Conservation (phyloP, 2,888 invertebrate species). For the Beris chalybata region DNA sequence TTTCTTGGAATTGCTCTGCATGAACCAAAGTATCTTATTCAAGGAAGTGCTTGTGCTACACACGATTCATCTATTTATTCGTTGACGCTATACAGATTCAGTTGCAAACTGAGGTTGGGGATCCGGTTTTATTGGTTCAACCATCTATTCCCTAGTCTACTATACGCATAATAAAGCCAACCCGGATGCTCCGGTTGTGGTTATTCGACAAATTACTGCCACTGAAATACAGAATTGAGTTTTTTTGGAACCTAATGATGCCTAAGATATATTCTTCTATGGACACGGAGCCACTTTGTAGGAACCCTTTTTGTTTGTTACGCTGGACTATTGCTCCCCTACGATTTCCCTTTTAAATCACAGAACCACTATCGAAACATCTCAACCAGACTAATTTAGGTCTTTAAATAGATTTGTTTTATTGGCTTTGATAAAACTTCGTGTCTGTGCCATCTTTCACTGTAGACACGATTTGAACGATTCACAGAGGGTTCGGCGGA, state of each 20-base stretch:
- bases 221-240: not conserved
- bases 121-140: not conserved
- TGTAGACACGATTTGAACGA: no score
- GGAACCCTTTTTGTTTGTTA: no score
- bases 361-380: not conserved
- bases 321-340: no score
- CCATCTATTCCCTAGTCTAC: not conserved
- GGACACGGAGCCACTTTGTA: no score
- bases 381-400: not conserved
- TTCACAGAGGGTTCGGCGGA: no score
- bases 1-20: no score
- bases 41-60: no score
- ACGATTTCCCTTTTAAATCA: not conserved
- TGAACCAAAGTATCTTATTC: no score
- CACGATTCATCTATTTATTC: no score
- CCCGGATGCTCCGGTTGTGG: not conserved
- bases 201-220: slow-evolving; percentile 8
- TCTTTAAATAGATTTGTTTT: slow-evolving; percentile 6
- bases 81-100: not conserved
- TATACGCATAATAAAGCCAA: not conserved
- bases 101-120: slow-evolving; percentile 5
- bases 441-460: no score
- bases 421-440: not conserved
- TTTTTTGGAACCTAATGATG: slow-evolving; percentile 13
- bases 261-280: not conserved